Evolutionary conservation across 1,140 invertebrate species (phyloP), one percentile per base, ranked within the genome.

Genomic region (Papilio aristodemus): DNA sequence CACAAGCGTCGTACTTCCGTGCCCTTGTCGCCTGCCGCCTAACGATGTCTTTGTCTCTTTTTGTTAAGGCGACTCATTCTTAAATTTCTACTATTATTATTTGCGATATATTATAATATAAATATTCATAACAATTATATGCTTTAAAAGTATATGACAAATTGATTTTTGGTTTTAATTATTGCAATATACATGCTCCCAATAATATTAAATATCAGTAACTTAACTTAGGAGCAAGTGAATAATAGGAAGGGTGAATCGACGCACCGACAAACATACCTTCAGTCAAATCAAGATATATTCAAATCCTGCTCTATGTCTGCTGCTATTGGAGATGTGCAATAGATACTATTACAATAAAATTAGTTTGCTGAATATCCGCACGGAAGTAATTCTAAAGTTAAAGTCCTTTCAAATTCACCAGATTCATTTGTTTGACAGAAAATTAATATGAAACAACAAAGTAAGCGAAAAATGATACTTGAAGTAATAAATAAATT

Each of bases 241-340:
- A 13, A 62, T 38, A 9, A 37, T 19, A n/a, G 58, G n/a, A 17
- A 14, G 32, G 27, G 58, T 17, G 58, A 60, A 36, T 37, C 14
- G 58, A 62, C 59, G 36, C 37, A 62, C 32, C 17, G 36, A 39
- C 59, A 39, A 62, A 62, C 32, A 62, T 19, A 62, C 38, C 59
- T 62, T 37, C 17, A 62, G 59, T 62, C 19, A 62, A 36, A 62
- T 62, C 39, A 62, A 62, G 59, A 62, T 38, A 62, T 62, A 11
- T 14, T 38, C 11, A 38, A 38, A 36, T 62, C 19, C 36, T 22
- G 59, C 36, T 62, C 19, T 19, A 36, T 38, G 59, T 9, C 19
- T n/a, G n/a, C 38, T n/a, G 32, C 59, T 62, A 39, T 62, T 38
- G 36, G 38, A 62, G 59, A 62, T 62, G 36, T 17, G n/a, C n/a